Base-by-base conservation (phyloP, 2,113 vertebrate genomes). In the Crotalus horridus region DNA sequence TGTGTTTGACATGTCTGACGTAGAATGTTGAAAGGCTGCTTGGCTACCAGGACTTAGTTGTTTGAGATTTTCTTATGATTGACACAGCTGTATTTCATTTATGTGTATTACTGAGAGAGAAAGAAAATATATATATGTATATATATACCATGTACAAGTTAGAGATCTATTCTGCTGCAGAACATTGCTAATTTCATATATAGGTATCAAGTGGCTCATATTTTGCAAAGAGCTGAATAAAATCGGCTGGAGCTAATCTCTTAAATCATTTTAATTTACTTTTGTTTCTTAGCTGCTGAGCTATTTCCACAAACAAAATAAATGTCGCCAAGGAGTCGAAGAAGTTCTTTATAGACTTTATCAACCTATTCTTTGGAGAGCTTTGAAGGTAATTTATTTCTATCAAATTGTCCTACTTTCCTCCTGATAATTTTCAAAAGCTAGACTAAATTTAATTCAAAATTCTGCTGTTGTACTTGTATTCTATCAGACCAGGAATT, bases 311-410 rank as follows among this genome's bases (percentile, higher is more conserved):
- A 97, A 97, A 53, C 98, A 98, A 96, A 98, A 97, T 94, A 98
- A 98, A 94, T 96, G 97, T 88, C 98, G 98, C 23, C 97, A 97
- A 87, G 97, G 98, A 24, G 97, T 99, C 56, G 99, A 99, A 93
- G 98, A 98, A 97, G 99, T 99, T 98, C 98, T 99, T 1, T 97
- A 96, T 53, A 97, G 97, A 51, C 96, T 99, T 10, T 99, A 99
- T 96, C 98, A 97, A 85, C 99, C 99, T 58, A 98, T 99, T 93
- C 98, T 99, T 69, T 99, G 99, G 99, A 98, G 98, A 96, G 97
- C 98, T 88, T 95, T 99, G 26, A 99, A 98, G 98, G 98, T 98
- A 95, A 96, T 90, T 33, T 24, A 26, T 7, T 4, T 93, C 93
- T 90, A 9, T 69, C 53, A 64, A 39, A 86, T 24, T 39, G 61